phyloP scores from a whole-genome alignment of 2,888 invertebrate species.

The Blastobasis adustella region DNA sequence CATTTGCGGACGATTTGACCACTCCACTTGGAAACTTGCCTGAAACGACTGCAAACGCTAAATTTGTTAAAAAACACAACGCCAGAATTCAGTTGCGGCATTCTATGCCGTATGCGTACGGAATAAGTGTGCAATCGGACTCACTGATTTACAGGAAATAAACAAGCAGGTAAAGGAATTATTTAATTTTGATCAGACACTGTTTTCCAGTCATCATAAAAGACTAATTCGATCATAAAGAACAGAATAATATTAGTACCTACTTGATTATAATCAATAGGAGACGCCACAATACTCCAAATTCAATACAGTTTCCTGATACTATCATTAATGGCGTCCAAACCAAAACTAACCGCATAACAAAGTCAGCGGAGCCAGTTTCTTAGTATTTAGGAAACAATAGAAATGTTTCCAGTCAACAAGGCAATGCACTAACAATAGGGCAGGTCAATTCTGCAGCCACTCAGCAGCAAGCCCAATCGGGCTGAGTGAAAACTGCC shows the following conservation, averaged over 20 bases:
- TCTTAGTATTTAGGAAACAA: constrained; percentile 2
- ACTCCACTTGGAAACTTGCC: constrained; percentile 14
- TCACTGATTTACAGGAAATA: constrained; percentile 42
- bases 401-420: constrained; percentile 19
- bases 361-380: not conserved
- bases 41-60: constrained; percentile 22
- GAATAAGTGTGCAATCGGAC: constrained; percentile 27
- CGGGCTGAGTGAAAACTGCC: constrained; percentile 70
- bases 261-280: too few species aligned
- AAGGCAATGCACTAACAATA: constrained; percentile 56
- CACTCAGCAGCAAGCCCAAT: constrained; percentile 46
- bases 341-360: too few species aligned
- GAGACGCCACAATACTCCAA: too few species aligned
- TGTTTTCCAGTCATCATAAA: too few species aligned
- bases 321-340: too few species aligned
- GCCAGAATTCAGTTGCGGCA: constrained; percentile 17
- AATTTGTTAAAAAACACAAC: constrained; percentile 22
- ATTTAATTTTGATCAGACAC: constrained; percentile 30
- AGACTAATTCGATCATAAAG: too few species aligned
- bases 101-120: constrained; percentile 34
- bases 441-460: constrained; percentile 39
- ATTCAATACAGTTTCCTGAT: too few species aligned
- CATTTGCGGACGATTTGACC: constrained; percentile 20
- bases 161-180: constrained; percentile 44
- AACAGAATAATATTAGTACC: too few species aligned